Conservation (phyloP, 2,113 vertebrate species). For the Tylochromis polylepis region DNA sequence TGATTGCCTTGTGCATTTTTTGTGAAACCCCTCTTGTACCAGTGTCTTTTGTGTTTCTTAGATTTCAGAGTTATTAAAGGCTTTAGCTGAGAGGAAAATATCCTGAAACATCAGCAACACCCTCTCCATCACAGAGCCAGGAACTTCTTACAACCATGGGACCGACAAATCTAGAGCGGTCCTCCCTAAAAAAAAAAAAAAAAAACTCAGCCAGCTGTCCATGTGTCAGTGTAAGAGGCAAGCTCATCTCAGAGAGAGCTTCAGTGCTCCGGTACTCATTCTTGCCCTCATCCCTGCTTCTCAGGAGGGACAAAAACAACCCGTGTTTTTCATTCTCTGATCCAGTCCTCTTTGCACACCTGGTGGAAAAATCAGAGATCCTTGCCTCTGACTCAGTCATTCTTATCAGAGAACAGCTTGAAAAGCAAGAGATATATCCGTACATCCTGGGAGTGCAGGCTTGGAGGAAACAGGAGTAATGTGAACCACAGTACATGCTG, state of each 20-base stretch:
- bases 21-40: not conserved
- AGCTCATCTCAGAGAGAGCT: not conserved
- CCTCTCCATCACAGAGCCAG: not conserved
- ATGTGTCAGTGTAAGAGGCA: not conserved
- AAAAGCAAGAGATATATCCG: not conserved
- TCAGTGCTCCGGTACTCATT: not conserved
- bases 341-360: not conserved
- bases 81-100: not conserved
- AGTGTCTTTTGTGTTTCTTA: not conserved
- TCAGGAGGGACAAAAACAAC: not conserved
- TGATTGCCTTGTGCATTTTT: not conserved
- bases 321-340: not conserved
- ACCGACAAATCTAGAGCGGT: not conserved
- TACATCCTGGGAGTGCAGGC: not conserved
- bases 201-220: not conserved
- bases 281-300: not conserved
- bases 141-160: not conserved
- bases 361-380: not conserved
- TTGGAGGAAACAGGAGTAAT: not conserved
- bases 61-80: constrained; percentile 5
- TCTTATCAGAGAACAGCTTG: not conserved
- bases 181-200: not conserved
- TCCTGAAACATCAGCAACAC: not conserved
- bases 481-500: not conserved
- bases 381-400: not conserved